A percentile compares a stretch with the other conserved stretches of the same genome.
Evolutionary conservation across 1,140 invertebrate species (phyloP).

Genomic region (Asobara japonica): DNA sequence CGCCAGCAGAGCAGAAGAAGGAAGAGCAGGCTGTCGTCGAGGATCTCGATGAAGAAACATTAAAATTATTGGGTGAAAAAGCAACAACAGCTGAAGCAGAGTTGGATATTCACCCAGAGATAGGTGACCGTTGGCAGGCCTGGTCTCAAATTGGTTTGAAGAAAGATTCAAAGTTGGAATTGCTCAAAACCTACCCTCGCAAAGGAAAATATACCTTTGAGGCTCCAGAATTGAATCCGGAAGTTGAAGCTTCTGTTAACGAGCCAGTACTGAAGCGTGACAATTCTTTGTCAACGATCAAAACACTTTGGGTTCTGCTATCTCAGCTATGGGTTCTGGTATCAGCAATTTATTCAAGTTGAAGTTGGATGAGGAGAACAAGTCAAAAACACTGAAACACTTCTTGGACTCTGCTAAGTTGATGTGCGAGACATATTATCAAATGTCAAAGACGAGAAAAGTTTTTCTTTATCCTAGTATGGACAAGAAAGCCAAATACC

Average conservation of each 20-base stretch:
- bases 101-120: background rate
- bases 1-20: background rate
- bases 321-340: conserved; percentile 20
- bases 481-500: conserved; percentile 31
- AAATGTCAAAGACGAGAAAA: conserved; percentile 25
- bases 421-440: conserved; percentile 28
- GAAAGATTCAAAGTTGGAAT: conserved; percentile 11
- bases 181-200: conserved; percentile 20
- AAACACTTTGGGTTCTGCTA: conserved; percentile 4
- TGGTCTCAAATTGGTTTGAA: conserved; percentile 13
- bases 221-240: conserved; percentile 27
- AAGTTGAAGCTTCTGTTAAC: conserved; percentile 9
- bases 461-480: conserved; percentile 35
- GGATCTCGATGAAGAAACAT: background rate
- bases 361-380: background rate
- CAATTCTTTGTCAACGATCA: conserved; percentile 12
- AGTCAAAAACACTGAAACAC: conserved; percentile 14
- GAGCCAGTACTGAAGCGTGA: conserved; percentile 25
- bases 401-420: conserved; percentile 36
- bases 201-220: conserved; percentile 26
- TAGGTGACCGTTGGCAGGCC: conserved; percentile 14
- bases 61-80: background rate
- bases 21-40: background rate
- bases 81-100: background rate
- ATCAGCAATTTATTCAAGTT: background rate